A percentile compares a stretch with the other conserved stretches of the same genome.
These are phyloP conservation scores for Gnathochromis pfefferi DNA, from an alignment of 2,113 vertebrate species.

Conservation along the genomic window DNA sequence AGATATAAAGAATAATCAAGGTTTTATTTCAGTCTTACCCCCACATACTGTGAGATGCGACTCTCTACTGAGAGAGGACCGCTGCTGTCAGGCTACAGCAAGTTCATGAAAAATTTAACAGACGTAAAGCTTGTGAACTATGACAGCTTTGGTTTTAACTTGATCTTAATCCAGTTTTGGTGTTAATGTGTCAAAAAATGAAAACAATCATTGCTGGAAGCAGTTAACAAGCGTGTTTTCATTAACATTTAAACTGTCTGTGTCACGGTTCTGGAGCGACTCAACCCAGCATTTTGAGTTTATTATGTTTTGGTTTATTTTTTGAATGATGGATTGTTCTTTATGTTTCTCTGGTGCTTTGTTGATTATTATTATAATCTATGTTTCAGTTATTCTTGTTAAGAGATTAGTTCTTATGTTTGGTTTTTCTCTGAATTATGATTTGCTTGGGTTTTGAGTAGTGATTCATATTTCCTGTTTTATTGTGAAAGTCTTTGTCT, in stretches of 20 bases:
- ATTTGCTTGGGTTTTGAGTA: too few relatives aligned
- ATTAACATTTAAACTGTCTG: background rate
- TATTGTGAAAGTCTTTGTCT: background rate
- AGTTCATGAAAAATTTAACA: background rate
- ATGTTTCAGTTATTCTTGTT: background rate
- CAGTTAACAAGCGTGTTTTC: background rate
- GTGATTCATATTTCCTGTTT: background rate
- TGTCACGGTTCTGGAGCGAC: background rate
- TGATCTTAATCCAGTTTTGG: background rate
- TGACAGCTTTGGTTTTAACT: background rate
- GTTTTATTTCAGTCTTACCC: background rate
- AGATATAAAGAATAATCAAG: background rate
- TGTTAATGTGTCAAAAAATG: background rate
- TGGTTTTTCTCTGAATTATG: too few relatives aligned
- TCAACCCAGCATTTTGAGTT: background rate
- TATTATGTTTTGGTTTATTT: background rate
- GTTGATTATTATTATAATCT: background rate
- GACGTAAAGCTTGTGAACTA: background rate
- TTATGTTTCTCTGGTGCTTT: background rate
- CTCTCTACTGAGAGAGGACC: background rate
- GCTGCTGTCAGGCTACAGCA: background rate
- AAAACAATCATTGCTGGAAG: background rate
- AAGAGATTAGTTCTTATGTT: background rate
- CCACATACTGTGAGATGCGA: background rate
- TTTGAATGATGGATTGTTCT: background rate